Percentiles rank a stretch among this genome's conserved stretches.
Conservation (phyloP, 2,888 invertebrate species). For the Agriopis leucophaearia region DNA sequence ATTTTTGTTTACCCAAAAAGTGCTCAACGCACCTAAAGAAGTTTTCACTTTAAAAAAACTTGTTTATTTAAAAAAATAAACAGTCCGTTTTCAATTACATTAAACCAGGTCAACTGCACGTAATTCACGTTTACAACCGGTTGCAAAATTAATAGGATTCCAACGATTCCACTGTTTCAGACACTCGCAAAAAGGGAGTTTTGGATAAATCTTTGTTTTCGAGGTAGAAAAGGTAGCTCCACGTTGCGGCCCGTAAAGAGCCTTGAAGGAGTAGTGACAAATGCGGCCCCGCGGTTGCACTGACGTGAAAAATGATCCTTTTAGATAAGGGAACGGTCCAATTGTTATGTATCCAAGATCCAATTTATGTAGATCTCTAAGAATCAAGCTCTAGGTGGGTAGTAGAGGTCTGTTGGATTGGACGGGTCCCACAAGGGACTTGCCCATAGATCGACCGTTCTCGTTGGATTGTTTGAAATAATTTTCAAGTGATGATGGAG, state of each 20-base stretch:
- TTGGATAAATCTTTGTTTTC: slow-evolving; percentile 59
- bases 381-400: background rate
- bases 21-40: too few relatives aligned
- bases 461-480: slow-evolving; percentile 64
- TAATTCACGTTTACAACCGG: slow-evolving; percentile 37
- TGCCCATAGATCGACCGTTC: slow-evolving; percentile 59
- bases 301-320: slow-evolving; percentile 83
- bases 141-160: slow-evolving; percentile 38
- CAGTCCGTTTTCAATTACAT: slow-evolving; percentile 25
- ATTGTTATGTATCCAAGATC: slow-evolving; percentile 73
- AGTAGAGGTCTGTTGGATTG: slow-evolving; percentile 48
- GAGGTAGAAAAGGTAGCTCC: slow-evolving; percentile 61
- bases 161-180: slow-evolving; percentile 23
- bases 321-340: slow-evolving; percentile 77
- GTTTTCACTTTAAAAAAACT: too few relatives aligned
- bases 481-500: slow-evolving; percentile 54
- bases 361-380: slow-evolving; percentile 53
- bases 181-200: slow-evolving; percentile 33
- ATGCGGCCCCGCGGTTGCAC: slow-evolving; percentile 72
- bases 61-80: slow-evolving; percentile 12
- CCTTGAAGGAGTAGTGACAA: slow-evolving; percentile 79
- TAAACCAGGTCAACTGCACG: slow-evolving; percentile 37
- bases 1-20: too few relatives aligned
- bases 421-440: slow-evolving; percentile 54
- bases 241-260: slow-evolving; percentile 69